Conservation (phyloP, 2,888 invertebrate species). For the Drosophila paramelanica region DNA sequence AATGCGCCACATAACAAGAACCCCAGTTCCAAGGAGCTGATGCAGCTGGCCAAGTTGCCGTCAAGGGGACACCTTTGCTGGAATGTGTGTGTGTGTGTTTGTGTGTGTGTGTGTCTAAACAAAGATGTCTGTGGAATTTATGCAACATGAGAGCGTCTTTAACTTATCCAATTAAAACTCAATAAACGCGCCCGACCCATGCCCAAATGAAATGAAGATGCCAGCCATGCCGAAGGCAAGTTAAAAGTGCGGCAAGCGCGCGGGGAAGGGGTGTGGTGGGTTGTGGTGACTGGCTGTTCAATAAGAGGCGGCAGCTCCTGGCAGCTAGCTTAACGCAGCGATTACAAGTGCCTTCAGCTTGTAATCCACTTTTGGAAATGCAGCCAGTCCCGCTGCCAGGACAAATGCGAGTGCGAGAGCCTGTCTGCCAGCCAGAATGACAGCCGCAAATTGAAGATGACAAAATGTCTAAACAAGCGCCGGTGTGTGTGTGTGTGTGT, state of each 20-base stretch:
- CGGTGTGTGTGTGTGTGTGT: conserved; percentile 11
- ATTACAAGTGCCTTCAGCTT: conserved; percentile 81
- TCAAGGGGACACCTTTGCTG: conserved; percentile 23
- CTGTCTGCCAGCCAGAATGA: conserved; percentile 66
- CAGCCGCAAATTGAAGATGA: conserved; percentile 82
- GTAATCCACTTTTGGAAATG: conserved; percentile 82
- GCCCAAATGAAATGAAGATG: conserved; percentile 65
- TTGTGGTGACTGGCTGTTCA: conserved; percentile 50
- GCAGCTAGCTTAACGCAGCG: conserved; percentile 77
- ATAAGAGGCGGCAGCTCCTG: conserved; percentile 48
- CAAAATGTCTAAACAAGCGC: conserved; percentile 80
- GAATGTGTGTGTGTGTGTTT: conserved; percentile 34
- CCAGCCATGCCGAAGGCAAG: conserved; percentile 50
- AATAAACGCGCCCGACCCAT: conserved; percentile 68
- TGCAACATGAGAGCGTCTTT: conserved; percentile 81
- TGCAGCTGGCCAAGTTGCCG: conserved; percentile 14
- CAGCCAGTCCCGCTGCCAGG: conserved; percentile 49
- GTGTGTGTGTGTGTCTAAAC: conserved; percentile 55
- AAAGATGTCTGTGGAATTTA: conserved; percentile 76
- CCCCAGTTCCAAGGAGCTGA: conserved; percentile 29
- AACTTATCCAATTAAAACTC: conserved; percentile 81
- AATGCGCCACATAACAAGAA: conserved; percentile 50
- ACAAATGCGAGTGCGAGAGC: conserved; percentile 18
- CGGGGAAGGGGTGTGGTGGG: conserved; percentile 3
- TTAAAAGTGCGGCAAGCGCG: not conserved